Conservation (phyloP, 2,113 vertebrate genomes). For the Poeciliopsis prolifica region DNA sequence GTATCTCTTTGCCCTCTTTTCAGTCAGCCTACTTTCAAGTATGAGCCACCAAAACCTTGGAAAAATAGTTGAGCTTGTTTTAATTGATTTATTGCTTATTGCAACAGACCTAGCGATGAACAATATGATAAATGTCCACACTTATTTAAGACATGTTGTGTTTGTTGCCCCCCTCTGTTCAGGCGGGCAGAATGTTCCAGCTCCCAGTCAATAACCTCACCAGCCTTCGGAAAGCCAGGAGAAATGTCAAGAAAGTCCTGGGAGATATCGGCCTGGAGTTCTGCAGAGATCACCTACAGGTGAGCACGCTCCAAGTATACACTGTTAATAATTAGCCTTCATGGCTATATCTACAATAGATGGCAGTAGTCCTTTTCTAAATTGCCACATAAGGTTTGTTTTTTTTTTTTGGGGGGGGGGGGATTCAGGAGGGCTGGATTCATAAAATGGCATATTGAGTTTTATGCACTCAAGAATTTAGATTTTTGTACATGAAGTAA, state of each 20-base stretch:
- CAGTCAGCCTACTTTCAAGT: too few species aligned
- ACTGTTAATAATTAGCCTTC: not conserved
- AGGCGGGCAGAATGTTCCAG: slow-evolving; percentile 98
- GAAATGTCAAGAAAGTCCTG: slow-evolving; percentile 98
- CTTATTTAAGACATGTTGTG: slow-evolving; percentile 19
- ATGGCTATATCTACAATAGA: not conserved
- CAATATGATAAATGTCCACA: not conserved
- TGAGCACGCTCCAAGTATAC: slow-evolving; percentile 72
- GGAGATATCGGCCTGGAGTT: slow-evolving; percentile 99
- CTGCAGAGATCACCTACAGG: slow-evolving; percentile 96
- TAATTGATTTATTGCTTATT: too few species aligned
- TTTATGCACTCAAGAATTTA: not conserved
- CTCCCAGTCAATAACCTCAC: slow-evolving; percentile 99
- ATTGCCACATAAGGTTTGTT: too few species aligned
- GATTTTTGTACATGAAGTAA: not conserved
- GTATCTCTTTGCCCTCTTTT: too few species aligned
- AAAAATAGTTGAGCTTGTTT: too few species aligned
- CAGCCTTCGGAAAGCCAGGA: slow-evolving; percentile 98
- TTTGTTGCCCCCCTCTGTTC: slow-evolving; percentile 36
- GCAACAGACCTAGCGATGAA: too few species aligned
- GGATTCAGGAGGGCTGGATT: too few species aligned
- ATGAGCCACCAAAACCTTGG: too few species aligned
- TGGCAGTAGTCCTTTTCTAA: not conserved
- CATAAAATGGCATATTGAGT: not conserved
- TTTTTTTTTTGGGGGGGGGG: not conserved